Percentiles rank a stretch among this genome's conserved stretches.
phyloP scores from a whole-genome alignment of 2,888 invertebrate species.

The Drosophila anomalata region DNA sequence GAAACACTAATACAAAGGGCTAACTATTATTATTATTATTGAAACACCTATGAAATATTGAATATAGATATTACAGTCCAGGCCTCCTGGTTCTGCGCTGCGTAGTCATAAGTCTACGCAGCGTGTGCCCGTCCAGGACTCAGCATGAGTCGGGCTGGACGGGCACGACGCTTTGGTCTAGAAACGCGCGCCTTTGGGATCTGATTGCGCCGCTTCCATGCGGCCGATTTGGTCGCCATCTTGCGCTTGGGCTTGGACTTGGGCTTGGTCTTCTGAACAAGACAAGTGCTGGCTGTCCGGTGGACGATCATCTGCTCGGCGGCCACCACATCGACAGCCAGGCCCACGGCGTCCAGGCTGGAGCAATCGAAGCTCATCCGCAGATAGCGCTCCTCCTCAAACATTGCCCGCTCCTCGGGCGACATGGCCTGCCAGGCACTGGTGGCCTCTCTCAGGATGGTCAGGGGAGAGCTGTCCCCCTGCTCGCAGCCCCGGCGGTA shows the following conservation, averaged over 20 bases:
- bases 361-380: neutral
- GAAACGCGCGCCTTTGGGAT: neutral
- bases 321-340: conserved; percentile 1
- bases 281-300: neutral
- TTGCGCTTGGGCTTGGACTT: neutral
- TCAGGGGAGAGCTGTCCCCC: neutral
- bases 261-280: neutral
- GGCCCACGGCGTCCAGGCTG: neutral
- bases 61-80: too few species aligned
- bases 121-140: too few species aligned
- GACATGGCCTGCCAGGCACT: neutral
- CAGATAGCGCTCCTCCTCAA: neutral
- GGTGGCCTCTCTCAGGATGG: neutral
- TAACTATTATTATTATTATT: too few species aligned
- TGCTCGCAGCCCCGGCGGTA: neutral
- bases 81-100: too few species aligned
- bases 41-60: too few species aligned
- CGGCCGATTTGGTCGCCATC: neutral
- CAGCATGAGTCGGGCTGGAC: neutral
- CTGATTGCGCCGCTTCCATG: neutral
- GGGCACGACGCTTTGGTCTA: neutral
- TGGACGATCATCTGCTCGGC: neutral
- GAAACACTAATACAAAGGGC: too few species aligned
- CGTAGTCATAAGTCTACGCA: too few species aligned
- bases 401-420: neutral